These are phyloP conservation scores for Paradoxurus hermaphroditus DNA, from an alignment of 2,113 vertebrate species.

Conservation along the genomic window DNA sequence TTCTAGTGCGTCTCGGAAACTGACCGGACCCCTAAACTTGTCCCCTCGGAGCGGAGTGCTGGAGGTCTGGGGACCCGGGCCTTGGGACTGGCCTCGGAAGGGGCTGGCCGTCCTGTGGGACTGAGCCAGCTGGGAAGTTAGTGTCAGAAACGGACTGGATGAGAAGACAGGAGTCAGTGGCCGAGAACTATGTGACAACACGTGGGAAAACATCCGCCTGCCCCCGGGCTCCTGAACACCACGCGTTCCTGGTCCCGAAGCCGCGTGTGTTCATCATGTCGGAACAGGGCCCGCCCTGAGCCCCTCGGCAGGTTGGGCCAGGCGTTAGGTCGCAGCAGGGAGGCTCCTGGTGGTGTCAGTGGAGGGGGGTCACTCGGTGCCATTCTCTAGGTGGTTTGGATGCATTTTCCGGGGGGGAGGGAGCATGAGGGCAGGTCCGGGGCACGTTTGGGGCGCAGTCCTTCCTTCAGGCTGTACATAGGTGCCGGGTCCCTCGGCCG, in stretches of 20 bases:
- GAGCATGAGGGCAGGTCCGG: too few relatives aligned
- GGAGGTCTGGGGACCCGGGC: background rate
- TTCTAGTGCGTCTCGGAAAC: background rate
- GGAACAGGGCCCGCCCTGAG: background rate
- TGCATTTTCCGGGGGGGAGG: background rate
- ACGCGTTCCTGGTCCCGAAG: rapidly evolving
- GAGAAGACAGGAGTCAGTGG: background rate
- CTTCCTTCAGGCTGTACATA: background rate
- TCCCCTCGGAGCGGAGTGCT: background rate
- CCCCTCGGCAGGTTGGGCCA: too few relatives aligned
- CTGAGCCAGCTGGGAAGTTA: background rate
- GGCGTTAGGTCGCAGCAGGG: background rate
- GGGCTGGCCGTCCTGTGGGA: background rate
- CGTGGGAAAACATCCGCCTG: too few relatives aligned
- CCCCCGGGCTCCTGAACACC: background rate
- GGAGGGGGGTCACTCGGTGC: background rate
- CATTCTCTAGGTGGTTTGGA: background rate
- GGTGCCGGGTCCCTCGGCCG: rapidly evolving
- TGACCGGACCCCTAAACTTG: too few relatives aligned
- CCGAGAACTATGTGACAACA: rapidly evolving
- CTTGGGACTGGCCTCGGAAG: background rate
- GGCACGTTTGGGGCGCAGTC: background rate
- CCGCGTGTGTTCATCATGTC: background rate
- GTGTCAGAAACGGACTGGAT: background rate
- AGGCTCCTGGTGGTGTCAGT: background rate